Evolutionary conservation across 2,797 vertebrate species (phyloP), one percentile per base, ranked within the genome.

Genomic region (Acrocephalus scirpaceus): DNA sequence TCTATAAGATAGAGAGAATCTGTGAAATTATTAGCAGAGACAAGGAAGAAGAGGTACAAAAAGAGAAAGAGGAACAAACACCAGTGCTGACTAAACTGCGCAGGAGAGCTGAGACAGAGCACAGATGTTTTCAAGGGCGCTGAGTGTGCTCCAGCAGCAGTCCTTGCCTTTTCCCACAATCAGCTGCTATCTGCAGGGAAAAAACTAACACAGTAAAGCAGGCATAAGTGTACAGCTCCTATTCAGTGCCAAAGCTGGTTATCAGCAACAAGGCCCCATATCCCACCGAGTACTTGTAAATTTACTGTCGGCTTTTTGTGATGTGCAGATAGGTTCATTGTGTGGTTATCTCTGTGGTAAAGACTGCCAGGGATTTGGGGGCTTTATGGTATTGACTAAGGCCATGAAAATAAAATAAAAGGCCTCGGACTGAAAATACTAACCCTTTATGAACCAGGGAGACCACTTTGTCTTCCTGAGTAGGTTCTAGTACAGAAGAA

Each of bases 241-340:
- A 34, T 85, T 93, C 19, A 7, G 8, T 74, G 85, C 61, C 81
- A 83, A 91, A 89, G 56, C 82, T 48, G 65, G 85, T 88, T 96
- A 92, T 94, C 92, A 94, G 89, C 69, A 83, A 25, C 0, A 2
- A 75, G 89, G 87, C 50, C 91, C 62, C 56, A 44, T 30, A 74
- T 74, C 79, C 75, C 86, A 80, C 0, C 0, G 77, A 91, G 77
- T 57, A 61, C 77, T 93, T 86, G 79, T 91, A 95, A 92, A 69
- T 90, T 81, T 71, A 74, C 58, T 36, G 66, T 69, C 7, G 4
- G 76, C 70, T 76, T 86, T 81, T 79, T 88, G 86, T 79, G 92
- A 92, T 82, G 69, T 47, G 60, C 48, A 87, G 77, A 89, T 91
- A 87, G 36, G 57, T 50, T 71, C 84, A 69, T 83, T 89, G 94